Evolutionary conservation across 2,113 vertebrate genomes (phyloP).

Genomic region (Leptosomus discolor): DNA sequence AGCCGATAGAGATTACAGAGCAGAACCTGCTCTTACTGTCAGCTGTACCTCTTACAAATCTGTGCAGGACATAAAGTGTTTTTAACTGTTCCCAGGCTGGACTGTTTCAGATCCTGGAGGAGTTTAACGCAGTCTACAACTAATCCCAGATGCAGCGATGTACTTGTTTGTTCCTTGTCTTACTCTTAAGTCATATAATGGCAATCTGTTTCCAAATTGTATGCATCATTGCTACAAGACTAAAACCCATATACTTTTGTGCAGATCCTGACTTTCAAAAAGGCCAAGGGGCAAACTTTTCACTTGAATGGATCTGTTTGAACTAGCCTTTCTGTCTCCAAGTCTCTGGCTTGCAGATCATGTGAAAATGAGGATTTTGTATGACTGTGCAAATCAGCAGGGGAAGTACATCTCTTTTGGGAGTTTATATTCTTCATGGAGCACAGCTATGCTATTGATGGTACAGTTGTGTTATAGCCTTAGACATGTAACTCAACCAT

Average conservation of each 20-base stretch:
- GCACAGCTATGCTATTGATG: background rate
- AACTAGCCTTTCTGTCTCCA: background rate
- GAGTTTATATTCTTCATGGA: background rate
- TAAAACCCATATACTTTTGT: background rate
- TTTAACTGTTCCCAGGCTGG: background rate
- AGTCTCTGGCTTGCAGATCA: background rate
- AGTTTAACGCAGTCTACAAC: background rate
- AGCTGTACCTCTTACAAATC: background rate
- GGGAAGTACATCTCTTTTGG: background rate
- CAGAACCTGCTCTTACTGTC: background rate
- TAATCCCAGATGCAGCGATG: background rate
- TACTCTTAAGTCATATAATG: background rate
- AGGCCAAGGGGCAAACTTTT: background rate
- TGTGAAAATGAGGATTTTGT: background rate
- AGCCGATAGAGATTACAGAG: background rate
- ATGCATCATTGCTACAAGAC: background rate
- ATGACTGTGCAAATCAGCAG: background rate
- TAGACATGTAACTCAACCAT: background rate
- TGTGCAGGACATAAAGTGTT: background rate
- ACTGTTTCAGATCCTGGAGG: background rate
- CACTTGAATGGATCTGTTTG: background rate
- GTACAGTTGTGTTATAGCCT: background rate
- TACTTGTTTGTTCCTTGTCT: background rate
- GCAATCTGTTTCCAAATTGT: background rate
- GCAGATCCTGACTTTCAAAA: background rate